Conservation (phyloP, 1,140 invertebrate genomes). For the Penaeus chinensis region DNA sequence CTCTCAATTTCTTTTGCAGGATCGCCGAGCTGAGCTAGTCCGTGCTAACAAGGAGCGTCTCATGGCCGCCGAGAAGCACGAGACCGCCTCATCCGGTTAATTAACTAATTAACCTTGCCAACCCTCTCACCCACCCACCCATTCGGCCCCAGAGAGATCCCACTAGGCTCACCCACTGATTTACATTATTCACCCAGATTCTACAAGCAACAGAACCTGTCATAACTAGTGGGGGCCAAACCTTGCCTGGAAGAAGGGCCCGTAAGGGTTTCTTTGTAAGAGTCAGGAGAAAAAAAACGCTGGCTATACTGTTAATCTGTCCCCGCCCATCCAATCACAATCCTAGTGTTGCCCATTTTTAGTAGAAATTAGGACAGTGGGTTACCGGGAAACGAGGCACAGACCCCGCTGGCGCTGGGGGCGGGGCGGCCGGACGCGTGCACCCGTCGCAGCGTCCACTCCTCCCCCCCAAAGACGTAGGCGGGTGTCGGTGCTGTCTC, state of each 20-base stretch:
- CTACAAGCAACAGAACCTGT: no score
- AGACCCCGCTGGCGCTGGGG: no score
- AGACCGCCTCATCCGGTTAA: conserved; percentile 76
- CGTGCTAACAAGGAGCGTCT: conserved; percentile 84
- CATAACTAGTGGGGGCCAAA: no score
- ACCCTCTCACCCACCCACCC: conserved; percentile 49
- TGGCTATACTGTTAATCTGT: conserved; percentile 23
- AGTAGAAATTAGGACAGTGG: conserved; percentile 24
- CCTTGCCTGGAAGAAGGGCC: no score
- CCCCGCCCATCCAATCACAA: conserved; percentile 35
- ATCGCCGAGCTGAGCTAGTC: conserved; percentile 84
- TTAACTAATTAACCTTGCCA: not conserved
- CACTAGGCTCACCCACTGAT: conserved; percentile 27
- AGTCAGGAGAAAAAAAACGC: conserved; percentile 2
- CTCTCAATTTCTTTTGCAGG: conserved; percentile 73
- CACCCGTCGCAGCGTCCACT: no score
- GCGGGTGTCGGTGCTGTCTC: not conserved
- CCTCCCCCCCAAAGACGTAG: not conserved
- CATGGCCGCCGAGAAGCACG: conserved; percentile 68
- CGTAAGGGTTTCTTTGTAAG: no score
- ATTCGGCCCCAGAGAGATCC: conserved; percentile 31
- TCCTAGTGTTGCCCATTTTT: conserved; percentile 39
- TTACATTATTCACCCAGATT: conserved; percentile 1
- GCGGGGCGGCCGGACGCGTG: no score
- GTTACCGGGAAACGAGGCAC: not conserved